Percentiles rank a stretch among this genome's conserved stretches.
phyloP scores from a whole-genome alignment of 2,888 invertebrate species.

The Hypomecis punctinalis region DNA sequence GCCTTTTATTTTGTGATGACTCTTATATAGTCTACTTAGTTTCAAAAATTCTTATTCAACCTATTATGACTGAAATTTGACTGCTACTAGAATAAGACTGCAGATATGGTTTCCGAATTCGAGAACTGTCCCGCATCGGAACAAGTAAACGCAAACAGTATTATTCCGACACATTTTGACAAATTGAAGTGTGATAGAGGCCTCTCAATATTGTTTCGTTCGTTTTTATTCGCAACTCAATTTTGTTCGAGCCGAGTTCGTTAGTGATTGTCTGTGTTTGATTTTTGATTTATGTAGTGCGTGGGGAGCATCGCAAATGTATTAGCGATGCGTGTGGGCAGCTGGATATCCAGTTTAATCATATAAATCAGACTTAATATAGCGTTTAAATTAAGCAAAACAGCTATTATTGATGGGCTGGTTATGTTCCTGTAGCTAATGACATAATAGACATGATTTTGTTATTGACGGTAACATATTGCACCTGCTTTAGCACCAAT shows the following conservation, averaged over 20 bases:
- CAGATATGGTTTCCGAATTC: constrained; percentile 50
- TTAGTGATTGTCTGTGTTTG: constrained; percentile 77
- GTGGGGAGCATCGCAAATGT: constrained; percentile 68
- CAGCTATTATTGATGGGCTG: not conserved
- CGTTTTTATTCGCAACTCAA: constrained; percentile 74
- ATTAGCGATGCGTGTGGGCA: constrained; percentile 54
- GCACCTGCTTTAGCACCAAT: too few species aligned
- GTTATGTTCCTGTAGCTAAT: too few species aligned
- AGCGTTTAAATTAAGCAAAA: not conserved
- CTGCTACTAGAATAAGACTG: not conserved
- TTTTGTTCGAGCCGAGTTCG: constrained; percentile 77
- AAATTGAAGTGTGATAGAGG: constrained; percentile 74
- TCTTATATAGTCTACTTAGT: too few species aligned
- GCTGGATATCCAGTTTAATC: constrained; percentile 13
- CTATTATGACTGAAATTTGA: not conserved
- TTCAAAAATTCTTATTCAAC: too few species aligned
- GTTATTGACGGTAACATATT: too few species aligned
- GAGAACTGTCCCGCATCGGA: constrained; percentile 46
- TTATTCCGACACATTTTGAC: constrained; percentile 71
- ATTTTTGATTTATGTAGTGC: constrained; percentile 72
- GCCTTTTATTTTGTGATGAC: too few species aligned
- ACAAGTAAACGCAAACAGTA: constrained; percentile 59
- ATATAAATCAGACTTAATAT: constrained; percentile 1
- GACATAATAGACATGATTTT: too few species aligned
- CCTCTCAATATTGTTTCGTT: constrained; percentile 64